A percentile compares a stretch with the other conserved stretches of the same genome.
Conservation (phyloP, 2,113 vertebrate genomes). For the Strix uralensis region DNA sequence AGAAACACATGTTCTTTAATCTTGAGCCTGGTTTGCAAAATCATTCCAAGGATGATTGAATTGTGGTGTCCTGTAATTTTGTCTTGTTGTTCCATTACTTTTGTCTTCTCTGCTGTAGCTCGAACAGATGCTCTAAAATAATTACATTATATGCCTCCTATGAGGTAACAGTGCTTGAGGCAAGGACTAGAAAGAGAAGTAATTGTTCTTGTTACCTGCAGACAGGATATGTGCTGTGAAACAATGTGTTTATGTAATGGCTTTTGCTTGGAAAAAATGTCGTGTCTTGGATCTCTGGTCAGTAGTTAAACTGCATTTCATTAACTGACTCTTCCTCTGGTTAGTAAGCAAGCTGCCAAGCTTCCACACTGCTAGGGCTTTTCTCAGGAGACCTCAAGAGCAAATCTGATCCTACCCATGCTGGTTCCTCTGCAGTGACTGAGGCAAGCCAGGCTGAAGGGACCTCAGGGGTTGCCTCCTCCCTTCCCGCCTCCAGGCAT, state of each 20-base stretch:
- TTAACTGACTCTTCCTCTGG: not conserved
- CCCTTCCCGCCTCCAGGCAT: not conserved
- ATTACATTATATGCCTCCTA: not conserved
- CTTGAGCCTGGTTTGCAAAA: not conserved
- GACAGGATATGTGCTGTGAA: not conserved
- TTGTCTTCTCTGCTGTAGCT: conserved; percentile 7
- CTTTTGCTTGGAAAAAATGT: not conserved
- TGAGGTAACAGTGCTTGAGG: not conserved
- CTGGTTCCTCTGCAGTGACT: not conserved
- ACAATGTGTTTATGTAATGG: not conserved
- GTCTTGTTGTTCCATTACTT: conserved; percentile 5
- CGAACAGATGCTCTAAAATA: conserved; percentile 24
- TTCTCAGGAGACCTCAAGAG: not conserved
- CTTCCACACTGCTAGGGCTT: not conserved
- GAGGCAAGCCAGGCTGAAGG: not conserved
- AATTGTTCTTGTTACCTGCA: conserved; percentile 22
- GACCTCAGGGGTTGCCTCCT: not conserved
- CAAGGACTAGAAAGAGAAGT: not conserved
- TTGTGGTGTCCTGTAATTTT: conserved; percentile 34
- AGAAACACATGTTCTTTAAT: not conserved
- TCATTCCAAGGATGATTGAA: conserved; percentile 15
- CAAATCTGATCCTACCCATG: not conserved
- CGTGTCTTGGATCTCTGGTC: not conserved
- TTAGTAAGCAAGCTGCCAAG: not conserved
- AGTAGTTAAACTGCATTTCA: conserved; percentile 6